phyloP scores from a whole-genome alignment of 2,113 vertebrate species.

The Halichoeres trimaculatus region DNA sequence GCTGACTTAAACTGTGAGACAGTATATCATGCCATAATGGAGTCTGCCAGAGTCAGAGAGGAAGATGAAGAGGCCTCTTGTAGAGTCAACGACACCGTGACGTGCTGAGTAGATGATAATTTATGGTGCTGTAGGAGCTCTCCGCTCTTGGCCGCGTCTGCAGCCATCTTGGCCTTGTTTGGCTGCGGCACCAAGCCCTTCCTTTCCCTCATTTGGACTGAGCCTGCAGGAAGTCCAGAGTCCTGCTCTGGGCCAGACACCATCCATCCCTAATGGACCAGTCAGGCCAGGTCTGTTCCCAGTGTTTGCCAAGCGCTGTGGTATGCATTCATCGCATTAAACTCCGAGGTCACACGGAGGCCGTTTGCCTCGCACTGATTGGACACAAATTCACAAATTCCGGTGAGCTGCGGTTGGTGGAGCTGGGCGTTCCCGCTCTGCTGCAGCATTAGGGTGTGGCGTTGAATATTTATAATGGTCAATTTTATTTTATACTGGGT shows the following conservation, averaged over 20 bases:
- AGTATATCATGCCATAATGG: conserved; percentile 50
- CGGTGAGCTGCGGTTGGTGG: conserved; percentile 61
- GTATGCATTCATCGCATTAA: conserved; percentile 56
- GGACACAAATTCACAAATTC: conserved; percentile 56
- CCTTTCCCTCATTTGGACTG: conserved; percentile 60
- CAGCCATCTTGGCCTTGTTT: conserved; percentile 50
- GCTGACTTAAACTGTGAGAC: conserved; percentile 58
- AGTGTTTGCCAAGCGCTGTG: conserved; percentile 42
- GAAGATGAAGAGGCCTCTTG: conserved; percentile 65
- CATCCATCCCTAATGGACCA: conserved; percentile 70
- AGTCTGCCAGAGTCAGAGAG: conserved; percentile 50
- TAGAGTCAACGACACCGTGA: conserved; percentile 63
- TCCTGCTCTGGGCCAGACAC: conserved; percentile 68
- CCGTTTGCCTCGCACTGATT: conserved; percentile 38
- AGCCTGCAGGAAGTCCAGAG: conserved; percentile 66
- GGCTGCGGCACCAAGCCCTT: conserved; percentile 53
- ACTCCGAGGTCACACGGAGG: conserved; percentile 59
- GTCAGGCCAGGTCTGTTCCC: conserved; percentile 57
- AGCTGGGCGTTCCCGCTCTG: conserved; percentile 35
- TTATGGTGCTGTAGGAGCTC: conserved; percentile 49
- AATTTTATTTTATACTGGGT: conserved; percentile 41
- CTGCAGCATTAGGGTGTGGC: conserved; percentile 47
- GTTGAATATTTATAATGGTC: conserved; percentile 48
- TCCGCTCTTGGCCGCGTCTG: conserved; percentile 45
- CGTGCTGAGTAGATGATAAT: conserved; percentile 64